phyloP scores from a whole-genome alignment of 2,797 vertebrate species.

The Nasua narica region DNA sequence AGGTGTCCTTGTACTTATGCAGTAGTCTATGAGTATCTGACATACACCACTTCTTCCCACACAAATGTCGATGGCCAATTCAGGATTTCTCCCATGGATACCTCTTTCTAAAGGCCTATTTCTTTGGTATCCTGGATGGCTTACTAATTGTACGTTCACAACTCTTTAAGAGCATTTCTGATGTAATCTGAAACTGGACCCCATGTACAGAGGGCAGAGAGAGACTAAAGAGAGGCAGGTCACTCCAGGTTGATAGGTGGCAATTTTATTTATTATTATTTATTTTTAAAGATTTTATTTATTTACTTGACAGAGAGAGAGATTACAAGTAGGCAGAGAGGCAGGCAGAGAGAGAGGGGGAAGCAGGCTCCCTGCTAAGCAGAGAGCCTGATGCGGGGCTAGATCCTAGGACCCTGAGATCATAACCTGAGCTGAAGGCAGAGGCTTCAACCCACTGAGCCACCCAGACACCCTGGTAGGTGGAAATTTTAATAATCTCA shows the following conservation, averaged over 20 bases:
- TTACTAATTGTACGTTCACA: not conserved
- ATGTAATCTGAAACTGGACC: not conserved
- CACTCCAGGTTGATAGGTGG: not conserved
- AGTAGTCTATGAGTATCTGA: not conserved
- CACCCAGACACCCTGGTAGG: not conserved
- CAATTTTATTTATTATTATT: too few species aligned
- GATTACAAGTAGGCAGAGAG: too few species aligned
- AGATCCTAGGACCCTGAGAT: too few species aligned
- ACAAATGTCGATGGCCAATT: not conserved
- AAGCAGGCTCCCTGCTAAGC: too few species aligned
- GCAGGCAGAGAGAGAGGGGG: too few species aligned
- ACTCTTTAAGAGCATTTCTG: not conserved
- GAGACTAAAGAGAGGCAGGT: not conserved
- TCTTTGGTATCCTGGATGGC: not conserved
- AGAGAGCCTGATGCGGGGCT: too few species aligned
- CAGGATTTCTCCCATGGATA: not conserved
- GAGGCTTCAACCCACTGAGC: too few species aligned
- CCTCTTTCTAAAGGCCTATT: not conserved
- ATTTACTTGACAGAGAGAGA: too few species aligned
- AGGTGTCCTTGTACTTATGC: not conserved
- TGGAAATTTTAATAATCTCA: not conserved
- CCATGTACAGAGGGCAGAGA: not conserved
- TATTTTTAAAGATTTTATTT: too few species aligned
- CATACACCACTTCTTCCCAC: not conserved
- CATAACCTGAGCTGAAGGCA: too few species aligned